Conservation (phyloP, 37 sponge, comb jelly and placozoan genomes). For the Diacarnus erythraeanus region DNA sequence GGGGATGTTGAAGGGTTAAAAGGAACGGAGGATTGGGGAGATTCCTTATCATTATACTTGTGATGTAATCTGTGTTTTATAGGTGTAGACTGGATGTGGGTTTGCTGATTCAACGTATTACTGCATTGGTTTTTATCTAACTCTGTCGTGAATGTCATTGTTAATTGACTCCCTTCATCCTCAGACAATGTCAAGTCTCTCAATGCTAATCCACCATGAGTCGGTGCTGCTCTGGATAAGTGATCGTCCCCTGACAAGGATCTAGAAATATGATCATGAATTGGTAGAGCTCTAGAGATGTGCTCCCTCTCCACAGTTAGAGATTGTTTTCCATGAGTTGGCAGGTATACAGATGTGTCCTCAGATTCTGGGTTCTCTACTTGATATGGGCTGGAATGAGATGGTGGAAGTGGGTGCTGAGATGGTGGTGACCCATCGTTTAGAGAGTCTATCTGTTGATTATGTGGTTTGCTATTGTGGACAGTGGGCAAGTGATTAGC, state of each 20-base stretch:
- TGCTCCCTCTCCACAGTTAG: no score
- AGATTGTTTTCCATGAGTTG: no score
- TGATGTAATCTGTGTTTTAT: no score
- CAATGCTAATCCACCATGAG: constrained; percentile 3
- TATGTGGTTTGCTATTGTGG: not conserved
- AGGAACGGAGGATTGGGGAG: not conserved
- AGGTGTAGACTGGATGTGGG: not conserved
- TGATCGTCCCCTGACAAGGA: no score
- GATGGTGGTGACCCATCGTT: not conserved
- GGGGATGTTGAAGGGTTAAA: not conserved
- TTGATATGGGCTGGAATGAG: no score
- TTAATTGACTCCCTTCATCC: not conserved
- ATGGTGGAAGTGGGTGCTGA: not conserved
- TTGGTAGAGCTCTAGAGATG: not conserved
- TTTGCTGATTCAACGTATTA: no score
- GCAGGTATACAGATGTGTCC: no score
- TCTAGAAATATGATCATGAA: not conserved
- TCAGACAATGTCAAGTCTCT: not conserved
- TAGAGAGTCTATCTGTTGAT: not conserved
- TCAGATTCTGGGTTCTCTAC: no score
- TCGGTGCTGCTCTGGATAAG: not conserved
- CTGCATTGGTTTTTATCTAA: not conserved
- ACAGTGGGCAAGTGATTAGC: not conserved
- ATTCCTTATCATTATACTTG: not conserved
- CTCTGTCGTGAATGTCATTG: constrained; percentile 12